A percentile compares a stretch with the other conserved stretches of the same genome.
phyloP scores from a whole-genome alignment of 2,113 vertebrate genomes.

The Sciurus niger region DNA sequence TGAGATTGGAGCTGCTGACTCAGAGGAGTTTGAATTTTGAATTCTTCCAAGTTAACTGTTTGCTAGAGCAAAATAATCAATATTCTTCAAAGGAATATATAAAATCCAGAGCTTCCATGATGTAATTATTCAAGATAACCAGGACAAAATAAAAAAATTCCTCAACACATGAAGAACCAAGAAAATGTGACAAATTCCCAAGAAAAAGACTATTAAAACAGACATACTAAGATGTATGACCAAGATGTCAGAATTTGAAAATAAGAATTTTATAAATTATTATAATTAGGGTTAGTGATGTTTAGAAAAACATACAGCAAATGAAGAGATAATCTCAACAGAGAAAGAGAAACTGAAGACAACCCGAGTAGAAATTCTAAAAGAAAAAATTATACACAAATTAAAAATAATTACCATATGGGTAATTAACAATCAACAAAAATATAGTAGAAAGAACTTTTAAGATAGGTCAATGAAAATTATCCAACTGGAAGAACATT shows the following conservation, averaged over 20 bases:
- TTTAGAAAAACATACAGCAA: constrained; percentile 20
- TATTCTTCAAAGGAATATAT: background rate
- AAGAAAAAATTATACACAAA: background rate
- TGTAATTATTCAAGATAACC: background rate
- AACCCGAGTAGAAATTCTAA: background rate
- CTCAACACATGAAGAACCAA: background rate
- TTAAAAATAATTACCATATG: background rate
- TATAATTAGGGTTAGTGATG: constrained; percentile 8
- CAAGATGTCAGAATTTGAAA: background rate
- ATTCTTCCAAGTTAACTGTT: background rate
- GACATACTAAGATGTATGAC: background rate
- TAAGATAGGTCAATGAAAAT: background rate
- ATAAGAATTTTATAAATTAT: background rate
- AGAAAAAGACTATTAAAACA: background rate
- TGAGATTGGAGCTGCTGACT: background rate
- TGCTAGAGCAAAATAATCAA: background rate
- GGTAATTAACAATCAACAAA: background rate
- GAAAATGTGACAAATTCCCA: background rate
- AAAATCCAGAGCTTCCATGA: background rate
- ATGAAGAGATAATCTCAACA: constrained; percentile 24
- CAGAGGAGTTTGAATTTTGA: background rate
- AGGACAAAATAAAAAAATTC: background rate
- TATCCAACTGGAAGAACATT: background rate
- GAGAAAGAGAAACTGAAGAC: background rate
- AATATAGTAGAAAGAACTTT: background rate